phyloP scores from a whole-genome alignment of 2,797 vertebrate genomes.

The Malurus leucopterus region DNA sequence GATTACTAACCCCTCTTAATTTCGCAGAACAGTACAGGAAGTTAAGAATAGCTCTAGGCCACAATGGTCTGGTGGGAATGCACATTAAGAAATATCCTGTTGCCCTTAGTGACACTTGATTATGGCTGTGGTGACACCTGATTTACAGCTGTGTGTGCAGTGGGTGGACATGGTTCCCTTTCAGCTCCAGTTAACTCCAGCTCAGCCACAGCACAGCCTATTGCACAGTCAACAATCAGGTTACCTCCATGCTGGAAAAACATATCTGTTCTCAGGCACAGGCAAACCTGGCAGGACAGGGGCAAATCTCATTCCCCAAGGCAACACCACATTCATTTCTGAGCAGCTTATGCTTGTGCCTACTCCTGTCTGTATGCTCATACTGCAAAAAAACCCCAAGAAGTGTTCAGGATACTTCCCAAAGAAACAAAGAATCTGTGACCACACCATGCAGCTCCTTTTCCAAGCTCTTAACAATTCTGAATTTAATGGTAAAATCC shows the following conservation, averaged over 20 bases:
- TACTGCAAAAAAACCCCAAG: neutral
- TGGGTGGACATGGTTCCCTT: neutral
- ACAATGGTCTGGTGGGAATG: neutral
- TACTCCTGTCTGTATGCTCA: neutral
- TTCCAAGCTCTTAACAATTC: neutral
- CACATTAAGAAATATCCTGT: neutral
- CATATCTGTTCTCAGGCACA: neutral
- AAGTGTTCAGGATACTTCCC: neutral
- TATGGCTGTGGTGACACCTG: neutral
- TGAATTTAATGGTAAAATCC: neutral
- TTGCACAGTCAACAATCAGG: fast-evolving
- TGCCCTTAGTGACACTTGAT: neutral
- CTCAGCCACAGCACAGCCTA: neutral
- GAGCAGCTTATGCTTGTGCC: neutral
- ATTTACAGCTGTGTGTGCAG: neutral
- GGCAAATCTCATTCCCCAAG: neutral
- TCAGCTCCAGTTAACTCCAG: neutral
- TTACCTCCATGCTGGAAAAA: neutral
- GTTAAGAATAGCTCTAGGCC: neutral
- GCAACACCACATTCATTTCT: neutral
- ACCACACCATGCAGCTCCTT: fast-evolving
- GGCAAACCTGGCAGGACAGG: neutral
- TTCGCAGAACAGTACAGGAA: neutral
- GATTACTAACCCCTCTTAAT: neutral
- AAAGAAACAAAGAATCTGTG: neutral